A percentile compares a stretch with the other conserved stretches of the same genome.
Evolutionary conservation across 2,113 vertebrate species (phyloP).

Genomic region (Myocastor coypus): DNA sequence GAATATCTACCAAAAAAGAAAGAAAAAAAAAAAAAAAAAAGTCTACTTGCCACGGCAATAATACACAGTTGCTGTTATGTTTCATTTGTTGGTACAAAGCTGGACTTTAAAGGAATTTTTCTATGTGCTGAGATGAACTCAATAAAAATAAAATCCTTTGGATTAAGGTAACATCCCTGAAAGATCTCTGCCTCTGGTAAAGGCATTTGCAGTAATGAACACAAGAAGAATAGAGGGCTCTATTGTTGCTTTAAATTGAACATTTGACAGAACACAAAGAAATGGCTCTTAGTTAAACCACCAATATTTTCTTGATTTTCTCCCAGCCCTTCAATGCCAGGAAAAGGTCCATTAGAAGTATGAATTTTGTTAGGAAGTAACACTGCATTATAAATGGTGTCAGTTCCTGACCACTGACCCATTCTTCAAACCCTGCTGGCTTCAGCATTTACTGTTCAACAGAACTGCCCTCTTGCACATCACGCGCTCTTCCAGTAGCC

Average conservation of each 20-base stretch:
- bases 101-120: slow-evolving; percentile 79
- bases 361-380: slow-evolving; percentile 45
- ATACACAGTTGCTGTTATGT: slow-evolving; percentile 77
- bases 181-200: slow-evolving; percentile 69
- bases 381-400: background rate
- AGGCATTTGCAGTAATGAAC: slow-evolving; percentile 71
- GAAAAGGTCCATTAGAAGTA: slow-evolving; percentile 16
- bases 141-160: slow-evolving; percentile 83
- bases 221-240: slow-evolving; percentile 64
- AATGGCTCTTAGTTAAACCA: slow-evolving; percentile 59
- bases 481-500: background rate
- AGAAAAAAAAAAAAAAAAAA: background rate
- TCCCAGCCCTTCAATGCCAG: background rate
- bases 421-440: background rate
- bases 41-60: slow-evolving; percentile 78
- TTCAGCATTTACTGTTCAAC: background rate
- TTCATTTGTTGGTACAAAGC: slow-evolving; percentile 73
- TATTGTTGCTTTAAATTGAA: slow-evolving; percentile 42
- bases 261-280: slow-evolving; percentile 17
- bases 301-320: slow-evolving; percentile 60
- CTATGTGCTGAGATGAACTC: slow-evolving; percentile 68
- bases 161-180: slow-evolving; percentile 79
- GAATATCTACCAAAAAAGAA: slow-evolving; percentile 67
- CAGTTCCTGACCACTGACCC: slow-evolving; percentile 16
- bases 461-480: background rate